Evolutionary conservation across 2,113 vertebrate species (phyloP).

Genomic region (Erpornis zantholeuca): DNA sequence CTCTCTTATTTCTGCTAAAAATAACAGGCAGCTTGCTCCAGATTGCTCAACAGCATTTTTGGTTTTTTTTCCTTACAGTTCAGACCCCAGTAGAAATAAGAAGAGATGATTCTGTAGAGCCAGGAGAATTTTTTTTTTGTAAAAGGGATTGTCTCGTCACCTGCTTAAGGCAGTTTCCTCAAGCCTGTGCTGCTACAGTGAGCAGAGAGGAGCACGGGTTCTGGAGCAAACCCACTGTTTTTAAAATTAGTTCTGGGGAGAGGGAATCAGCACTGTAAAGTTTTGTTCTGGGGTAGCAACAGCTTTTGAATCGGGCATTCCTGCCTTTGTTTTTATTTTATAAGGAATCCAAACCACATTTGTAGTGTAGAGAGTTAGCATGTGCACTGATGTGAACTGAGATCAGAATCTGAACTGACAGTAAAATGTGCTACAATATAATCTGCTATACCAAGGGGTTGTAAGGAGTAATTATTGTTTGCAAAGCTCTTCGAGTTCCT

Average conservation of each 20-base stretch:
- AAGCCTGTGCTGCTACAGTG: background rate
- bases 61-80: background rate
- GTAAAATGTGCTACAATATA: constrained; percentile 14
- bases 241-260: background rate
- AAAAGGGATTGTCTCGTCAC: background rate
- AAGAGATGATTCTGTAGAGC: background rate
- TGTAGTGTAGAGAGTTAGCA: background rate
- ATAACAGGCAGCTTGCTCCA: background rate
- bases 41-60: background rate
- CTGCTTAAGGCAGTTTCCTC: background rate
- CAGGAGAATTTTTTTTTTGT: background rate
- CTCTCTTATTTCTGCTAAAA: constrained; percentile 18
- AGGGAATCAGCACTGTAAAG: background rate
- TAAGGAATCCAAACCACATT: background rate
- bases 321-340: background rate
- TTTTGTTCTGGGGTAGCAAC: background rate
- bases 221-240: background rate
- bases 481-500: background rate
- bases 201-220: background rate
- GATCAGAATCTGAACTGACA: background rate
- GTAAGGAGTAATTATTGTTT: constrained; percentile 54
- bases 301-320: background rate
- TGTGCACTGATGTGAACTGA: background rate
- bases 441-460: background rate
- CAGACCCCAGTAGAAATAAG: background rate